Conservation (phyloP, 2,797 vertebrate species). For the Alauda arvensis region DNA sequence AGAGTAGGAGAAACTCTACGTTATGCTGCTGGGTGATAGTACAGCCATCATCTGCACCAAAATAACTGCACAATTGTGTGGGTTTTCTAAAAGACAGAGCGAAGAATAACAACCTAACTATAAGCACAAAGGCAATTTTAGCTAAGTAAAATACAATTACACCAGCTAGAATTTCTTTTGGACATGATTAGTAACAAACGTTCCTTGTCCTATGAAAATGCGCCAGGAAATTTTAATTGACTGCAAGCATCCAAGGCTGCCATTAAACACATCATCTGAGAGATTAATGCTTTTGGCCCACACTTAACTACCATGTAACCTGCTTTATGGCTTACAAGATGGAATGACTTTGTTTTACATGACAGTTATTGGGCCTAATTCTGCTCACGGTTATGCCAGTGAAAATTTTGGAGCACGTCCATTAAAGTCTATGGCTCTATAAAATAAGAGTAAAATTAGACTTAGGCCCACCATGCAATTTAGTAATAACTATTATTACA, state of each 20-base stretch:
- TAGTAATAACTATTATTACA: neutral
- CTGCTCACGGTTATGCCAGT: neutral
- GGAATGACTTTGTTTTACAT: constrained; percentile 35
- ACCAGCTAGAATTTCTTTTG: constrained; percentile 16
- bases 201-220: neutral
- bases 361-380: constrained; percentile 32
- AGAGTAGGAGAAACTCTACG: neutral
- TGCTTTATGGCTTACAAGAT: constrained; percentile 29
- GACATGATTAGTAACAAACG: neutral
- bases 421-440: neutral
- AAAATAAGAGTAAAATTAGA: constrained; percentile 23
- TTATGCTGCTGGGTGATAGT: neutral
- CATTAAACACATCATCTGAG: constrained; percentile 24
- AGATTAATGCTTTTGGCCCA: constrained; percentile 10
- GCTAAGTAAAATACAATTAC: constrained; percentile 4
- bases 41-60: neutral
- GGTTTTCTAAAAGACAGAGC: neutral
- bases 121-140: neutral
- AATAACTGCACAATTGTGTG: neutral
- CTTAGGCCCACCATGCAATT: neutral
- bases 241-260: neutral
- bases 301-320: neutral
- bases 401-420: constrained; percentile 30
- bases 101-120: neutral
- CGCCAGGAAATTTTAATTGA: constrained; percentile 44